Evolutionary conservation across 2,888 invertebrate genomes (phyloP), one percentile per base, ranked within the genome.

Genomic region (Cerceris rybyensis): DNA sequence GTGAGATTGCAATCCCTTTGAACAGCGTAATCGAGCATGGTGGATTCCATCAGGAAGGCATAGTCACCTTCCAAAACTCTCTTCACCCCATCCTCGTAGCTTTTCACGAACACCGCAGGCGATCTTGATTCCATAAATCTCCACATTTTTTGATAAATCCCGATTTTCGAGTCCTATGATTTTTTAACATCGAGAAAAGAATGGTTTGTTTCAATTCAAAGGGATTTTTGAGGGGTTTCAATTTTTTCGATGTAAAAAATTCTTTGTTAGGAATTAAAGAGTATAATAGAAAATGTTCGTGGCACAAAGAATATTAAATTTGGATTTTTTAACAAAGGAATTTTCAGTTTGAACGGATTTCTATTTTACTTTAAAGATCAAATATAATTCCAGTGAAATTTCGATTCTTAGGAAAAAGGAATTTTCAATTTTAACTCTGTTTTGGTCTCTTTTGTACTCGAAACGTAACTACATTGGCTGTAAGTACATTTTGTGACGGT

Each of bases 11-110:
- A 99, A 91, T 99, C 97, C 60, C 98, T 93, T 93, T 98, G 97
- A n/a, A 98, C 97, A 9, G 96, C 95, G 90, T 98, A 99, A 92
- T 99, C 99, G 78, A 99, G 93, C 96, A 98, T 98, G 0, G 99
- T 98, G 0, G 98, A 98, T 93, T 99, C 99, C 97, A 99, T 98
- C 16, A 99, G 94, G 91, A 98, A 99, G 0, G 99, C 99, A 92
- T 99, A 99, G 93, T 98, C 97, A 0, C 97, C 98, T 66, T 95
- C 95, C 64, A 98, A 93, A 0, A 98, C 99, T 61, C 96, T 93
- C 85, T 96, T 94, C 41, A 98, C 97, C 0, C 99, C 99, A 86
- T 98, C 98, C 84, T 98, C 97, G 91, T 98, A 98, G 0, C 96
- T 96, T 64, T 96, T 94, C 0, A 98, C 98, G 88, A 99, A 97